Conservation (phyloP, 2,888 invertebrate species). For the Xiphydria camelus region DNA sequence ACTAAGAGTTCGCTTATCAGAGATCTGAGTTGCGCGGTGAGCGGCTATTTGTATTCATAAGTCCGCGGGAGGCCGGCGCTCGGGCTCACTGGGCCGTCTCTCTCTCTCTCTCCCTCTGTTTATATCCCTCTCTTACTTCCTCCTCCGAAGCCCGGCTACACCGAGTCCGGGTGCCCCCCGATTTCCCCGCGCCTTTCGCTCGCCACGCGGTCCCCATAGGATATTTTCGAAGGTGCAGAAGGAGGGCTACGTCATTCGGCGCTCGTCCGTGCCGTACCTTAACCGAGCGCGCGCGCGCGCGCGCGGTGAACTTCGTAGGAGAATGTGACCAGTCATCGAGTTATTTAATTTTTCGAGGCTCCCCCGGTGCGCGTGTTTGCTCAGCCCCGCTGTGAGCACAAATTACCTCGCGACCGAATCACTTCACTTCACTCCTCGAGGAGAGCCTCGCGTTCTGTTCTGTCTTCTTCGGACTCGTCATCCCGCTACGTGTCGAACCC, state of each 20-base stretch:
- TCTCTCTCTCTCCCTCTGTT: no score
- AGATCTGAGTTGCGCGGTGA: slow-evolving; percentile 57
- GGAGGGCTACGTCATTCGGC: slow-evolving; percentile 39
- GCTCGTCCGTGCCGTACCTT: slow-evolving; percentile 26
- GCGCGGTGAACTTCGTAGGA: slow-evolving; percentile 53
- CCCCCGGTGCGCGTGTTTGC: slow-evolving; percentile 62
- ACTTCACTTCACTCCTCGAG: slow-evolving; percentile 34
- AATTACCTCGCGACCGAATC: slow-evolving; percentile 65
- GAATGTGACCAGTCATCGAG: slow-evolving; percentile 67
- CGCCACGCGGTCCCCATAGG: neutral
- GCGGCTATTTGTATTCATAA: slow-evolving; percentile 59
- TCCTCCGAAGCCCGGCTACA: neutral
- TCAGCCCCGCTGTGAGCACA: slow-evolving; percentile 67
- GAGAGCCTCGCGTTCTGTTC: neutral
- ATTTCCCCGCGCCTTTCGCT: slow-evolving; percentile 6
- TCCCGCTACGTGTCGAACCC: neutral
- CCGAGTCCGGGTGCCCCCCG: slow-evolving; percentile 1
- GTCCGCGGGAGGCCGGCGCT: slow-evolving; percentile 58
- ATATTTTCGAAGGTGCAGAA: slow-evolving; percentile 5
- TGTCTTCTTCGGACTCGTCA: neutral
- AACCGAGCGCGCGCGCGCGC: no score
- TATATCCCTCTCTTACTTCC: no score
- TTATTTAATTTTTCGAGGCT: slow-evolving; percentile 62
- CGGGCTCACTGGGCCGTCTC: slow-evolving; percentile 18
- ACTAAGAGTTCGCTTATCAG: slow-evolving; percentile 48